Conservation (phyloP, 2,888 invertebrate genomes). For the Bellardia pandia region DNA sequence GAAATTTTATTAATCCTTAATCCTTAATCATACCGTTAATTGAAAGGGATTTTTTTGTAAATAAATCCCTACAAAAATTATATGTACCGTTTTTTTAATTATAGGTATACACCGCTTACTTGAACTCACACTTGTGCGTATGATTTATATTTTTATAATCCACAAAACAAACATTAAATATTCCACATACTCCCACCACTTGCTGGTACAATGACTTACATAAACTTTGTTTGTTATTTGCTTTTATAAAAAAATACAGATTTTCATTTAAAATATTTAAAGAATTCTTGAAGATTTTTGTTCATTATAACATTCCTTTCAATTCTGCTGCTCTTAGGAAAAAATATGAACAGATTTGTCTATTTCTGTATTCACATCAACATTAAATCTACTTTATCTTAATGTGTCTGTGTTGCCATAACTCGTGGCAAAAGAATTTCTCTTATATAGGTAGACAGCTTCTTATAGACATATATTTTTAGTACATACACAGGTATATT, state of each 20-base stretch:
- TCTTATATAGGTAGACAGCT: background rate
- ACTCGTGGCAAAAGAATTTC: background rate
- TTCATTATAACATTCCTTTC: no score
- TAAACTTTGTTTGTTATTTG: background rate
- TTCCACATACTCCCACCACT: slow-evolving; percentile 11
- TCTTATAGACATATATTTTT: no score
- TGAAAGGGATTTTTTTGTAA: no score
- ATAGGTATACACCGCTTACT: no score
- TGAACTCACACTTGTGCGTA: slow-evolving; percentile 13
- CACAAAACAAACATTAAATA: background rate
- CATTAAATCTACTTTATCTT: background rate
- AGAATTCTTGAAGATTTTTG: background rate
- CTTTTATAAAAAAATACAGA: no score
- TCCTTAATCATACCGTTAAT: no score
- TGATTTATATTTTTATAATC: slow-evolving; percentile 13
- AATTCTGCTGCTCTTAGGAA: no score
- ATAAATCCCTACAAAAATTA: background rate
- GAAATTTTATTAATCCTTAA: no score
- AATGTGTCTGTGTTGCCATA: background rate
- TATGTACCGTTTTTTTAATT: no score
- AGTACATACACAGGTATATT: no score
- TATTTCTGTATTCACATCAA: background rate
- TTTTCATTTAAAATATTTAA: background rate
- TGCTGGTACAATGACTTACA: background rate
- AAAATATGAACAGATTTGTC: background rate